These are phyloP conservation scores for Saxicola maurus DNA, from an alignment of 2,797 vertebrate genomes.

Conservation along the genomic window DNA sequence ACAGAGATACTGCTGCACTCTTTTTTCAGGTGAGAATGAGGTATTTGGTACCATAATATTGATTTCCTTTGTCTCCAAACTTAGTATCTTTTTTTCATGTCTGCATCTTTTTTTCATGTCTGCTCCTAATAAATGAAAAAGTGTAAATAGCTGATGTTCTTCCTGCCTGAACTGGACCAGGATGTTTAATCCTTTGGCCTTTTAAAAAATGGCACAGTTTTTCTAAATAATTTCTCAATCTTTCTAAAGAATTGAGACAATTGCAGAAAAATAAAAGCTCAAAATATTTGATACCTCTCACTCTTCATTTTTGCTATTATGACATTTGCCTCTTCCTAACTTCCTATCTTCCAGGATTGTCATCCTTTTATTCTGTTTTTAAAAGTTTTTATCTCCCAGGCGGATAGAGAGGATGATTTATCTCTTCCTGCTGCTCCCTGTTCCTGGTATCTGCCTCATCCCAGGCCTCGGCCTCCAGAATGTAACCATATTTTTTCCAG, in stretches of 20 bases:
- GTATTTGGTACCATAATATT: not conserved
- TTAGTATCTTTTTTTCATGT: not conserved
- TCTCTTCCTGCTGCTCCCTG: slow-evolving; percentile 25
- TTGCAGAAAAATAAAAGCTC: not conserved
- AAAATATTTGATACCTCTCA: not conserved
- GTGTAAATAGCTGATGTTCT: not conserved
- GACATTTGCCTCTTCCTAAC: not conserved
- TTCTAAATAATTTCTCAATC: not conserved
- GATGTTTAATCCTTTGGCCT: not conserved
- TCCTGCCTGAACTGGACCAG: not conserved
- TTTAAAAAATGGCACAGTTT: not conserved
- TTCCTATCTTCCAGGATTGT: not conserved
- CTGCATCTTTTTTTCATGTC: not conserved
- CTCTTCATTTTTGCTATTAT: not conserved
- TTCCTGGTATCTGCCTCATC: slow-evolving; percentile 3
- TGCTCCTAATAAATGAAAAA: not conserved
- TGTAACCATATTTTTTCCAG: not conserved
- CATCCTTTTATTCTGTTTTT: slow-evolving; percentile 16
- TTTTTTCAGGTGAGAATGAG: not conserved
- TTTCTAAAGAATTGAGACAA: not conserved
- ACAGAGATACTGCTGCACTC: not conserved
- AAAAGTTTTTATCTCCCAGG: not conserved
- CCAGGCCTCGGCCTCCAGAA: not conserved
- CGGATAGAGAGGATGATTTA: slow-evolving; percentile 9
- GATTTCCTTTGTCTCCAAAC: not conserved